Evolutionary conservation across 2,888 invertebrate species (phyloP).

Genomic region (Polydrusus cervinus): DNA sequence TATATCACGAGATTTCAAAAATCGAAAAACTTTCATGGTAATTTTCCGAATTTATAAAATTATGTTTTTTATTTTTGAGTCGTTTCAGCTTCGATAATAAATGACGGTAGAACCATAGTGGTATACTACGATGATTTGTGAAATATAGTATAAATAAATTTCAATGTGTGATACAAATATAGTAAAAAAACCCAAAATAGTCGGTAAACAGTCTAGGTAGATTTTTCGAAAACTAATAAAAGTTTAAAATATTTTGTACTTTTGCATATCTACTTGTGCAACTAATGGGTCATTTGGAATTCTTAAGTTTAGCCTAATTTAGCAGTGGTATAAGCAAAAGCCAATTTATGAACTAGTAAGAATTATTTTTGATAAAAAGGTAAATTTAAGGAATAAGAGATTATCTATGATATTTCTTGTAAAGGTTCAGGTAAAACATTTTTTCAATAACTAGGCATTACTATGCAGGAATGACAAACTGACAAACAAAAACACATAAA

Average conservation of each 20-base stretch:
- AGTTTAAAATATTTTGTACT: neutral
- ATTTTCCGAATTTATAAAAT: too few species aligned
- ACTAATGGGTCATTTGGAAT: constrained; percentile 28
- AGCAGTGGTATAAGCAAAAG: constrained; percentile 26
- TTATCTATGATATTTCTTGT: neutral
- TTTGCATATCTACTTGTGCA: constrained; percentile 1
- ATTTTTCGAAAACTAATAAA: too few species aligned
- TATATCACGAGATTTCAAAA: too few species aligned
- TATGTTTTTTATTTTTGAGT: too few species aligned
- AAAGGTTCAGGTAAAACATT: neutral
- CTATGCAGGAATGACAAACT: neutral
- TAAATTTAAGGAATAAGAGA: neutral
- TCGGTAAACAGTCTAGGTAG: too few species aligned
- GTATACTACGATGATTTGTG: too few species aligned
- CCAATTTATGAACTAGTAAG: constrained; percentile 50
- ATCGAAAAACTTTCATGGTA: too few species aligned
- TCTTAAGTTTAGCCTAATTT: neutral
- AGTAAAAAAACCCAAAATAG: too few species aligned
- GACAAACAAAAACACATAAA: neutral
- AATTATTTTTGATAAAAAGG: constrained; percentile 45
- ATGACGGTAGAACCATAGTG: too few species aligned
- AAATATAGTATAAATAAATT: too few species aligned
- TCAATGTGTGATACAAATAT: too few species aligned
- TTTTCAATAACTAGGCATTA: neutral
- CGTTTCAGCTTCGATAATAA: too few species aligned